Conservation (phyloP, 2,888 invertebrate genomes). For the Polydrusus tereticollis region DNA sequence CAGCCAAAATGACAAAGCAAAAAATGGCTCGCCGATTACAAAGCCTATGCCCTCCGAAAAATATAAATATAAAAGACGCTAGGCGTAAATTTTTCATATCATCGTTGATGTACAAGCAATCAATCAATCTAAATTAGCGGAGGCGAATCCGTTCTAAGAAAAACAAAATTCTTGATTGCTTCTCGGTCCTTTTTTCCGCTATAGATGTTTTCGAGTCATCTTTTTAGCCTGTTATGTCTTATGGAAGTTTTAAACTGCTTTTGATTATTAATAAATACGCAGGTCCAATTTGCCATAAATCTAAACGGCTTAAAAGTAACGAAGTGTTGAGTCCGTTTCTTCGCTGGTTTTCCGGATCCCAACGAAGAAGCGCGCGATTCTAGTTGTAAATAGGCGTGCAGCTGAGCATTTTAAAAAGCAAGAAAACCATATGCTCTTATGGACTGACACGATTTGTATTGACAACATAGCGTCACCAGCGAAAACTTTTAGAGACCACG, state of each 20-base stretch:
- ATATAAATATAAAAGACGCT: slow-evolving; percentile 49
- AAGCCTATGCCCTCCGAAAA: slow-evolving; percentile 36
- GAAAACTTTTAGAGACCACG: too few species aligned
- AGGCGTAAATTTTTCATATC: slow-evolving; percentile 48
- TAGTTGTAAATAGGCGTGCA: too few species aligned
- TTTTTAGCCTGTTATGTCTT: slow-evolving; percentile 5
- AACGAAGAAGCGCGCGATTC: too few species aligned
- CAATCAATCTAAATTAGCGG: slow-evolving; percentile 48
- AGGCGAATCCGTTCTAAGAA: slow-evolving; percentile 22
- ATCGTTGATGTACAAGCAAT: slow-evolving; percentile 38
- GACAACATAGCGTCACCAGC: too few species aligned
- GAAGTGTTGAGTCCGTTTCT: not conserved
- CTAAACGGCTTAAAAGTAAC: not conserved
- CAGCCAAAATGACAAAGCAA: slow-evolving; percentile 47
- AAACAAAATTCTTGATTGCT: slow-evolving; percentile 28
- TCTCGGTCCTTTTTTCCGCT: slow-evolving; percentile 2
- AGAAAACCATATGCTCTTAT: too few species aligned
- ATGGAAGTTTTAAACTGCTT: not conserved
- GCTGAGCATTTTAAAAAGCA: too few species aligned
- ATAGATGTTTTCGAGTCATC: too few species aligned
- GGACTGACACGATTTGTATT: too few species aligned
- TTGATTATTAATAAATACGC: not conserved
- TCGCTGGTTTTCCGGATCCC: too few species aligned
- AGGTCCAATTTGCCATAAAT: not conserved
- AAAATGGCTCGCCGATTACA: slow-evolving; percentile 34